Conservation (phyloP, 2,797 vertebrate species). For the Pristis pectinata region DNA sequence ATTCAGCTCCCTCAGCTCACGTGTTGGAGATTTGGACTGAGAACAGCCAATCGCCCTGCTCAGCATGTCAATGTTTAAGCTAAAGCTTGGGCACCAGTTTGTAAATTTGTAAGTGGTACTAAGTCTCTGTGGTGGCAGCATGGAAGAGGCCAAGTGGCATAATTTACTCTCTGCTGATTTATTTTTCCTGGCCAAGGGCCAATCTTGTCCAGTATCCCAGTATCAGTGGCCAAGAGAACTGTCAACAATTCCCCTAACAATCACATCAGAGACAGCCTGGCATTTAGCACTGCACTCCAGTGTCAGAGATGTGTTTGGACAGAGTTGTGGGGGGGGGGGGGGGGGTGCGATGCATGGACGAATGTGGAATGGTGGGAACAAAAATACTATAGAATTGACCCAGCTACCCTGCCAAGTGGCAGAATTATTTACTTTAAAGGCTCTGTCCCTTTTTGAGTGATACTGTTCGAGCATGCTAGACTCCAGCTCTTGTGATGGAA, state of each 20-base stretch:
- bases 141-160: accelerated
- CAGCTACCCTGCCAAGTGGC: not conserved
- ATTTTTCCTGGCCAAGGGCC: not conserved
- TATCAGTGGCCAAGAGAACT: not conserved
- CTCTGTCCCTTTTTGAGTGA: not conserved
- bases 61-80: not conserved
- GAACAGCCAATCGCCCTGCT: not conserved
- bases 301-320: not conserved
- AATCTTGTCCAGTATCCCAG: not conserved
- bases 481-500: not conserved
- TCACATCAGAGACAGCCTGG: not conserved
- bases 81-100: not conserved
- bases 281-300: not conserved
- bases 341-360: not conserved
- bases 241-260: no score
- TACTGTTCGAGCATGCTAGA: not conserved
- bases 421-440: not conserved
- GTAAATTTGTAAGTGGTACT: not conserved
- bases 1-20: not conserved
- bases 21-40: not conserved
- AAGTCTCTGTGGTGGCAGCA: not conserved
- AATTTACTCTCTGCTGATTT: not conserved
- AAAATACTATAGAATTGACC: not conserved
- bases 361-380: not conserved
- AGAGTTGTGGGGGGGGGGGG: no score